A percentile compares a stretch with the other conserved stretches of the same genome.
Conservation (phyloP, 2,888 invertebrate species). For the Iselma pallidipennis region DNA sequence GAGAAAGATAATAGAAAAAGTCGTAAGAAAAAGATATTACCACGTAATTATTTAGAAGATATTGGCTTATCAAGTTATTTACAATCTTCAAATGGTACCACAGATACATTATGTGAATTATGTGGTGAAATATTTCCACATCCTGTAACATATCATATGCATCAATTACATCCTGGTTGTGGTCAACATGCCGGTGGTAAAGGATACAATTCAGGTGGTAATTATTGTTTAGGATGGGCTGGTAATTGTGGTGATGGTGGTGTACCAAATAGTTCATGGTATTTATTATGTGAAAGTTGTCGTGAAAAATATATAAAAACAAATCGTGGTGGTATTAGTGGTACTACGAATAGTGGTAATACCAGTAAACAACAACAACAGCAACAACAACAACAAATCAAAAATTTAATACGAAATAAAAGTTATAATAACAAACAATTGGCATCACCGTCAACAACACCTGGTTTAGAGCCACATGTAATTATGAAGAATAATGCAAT, state of each 20-base stretch:
- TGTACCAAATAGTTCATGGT: slow-evolving; percentile 80
- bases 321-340: slow-evolving; percentile 42
- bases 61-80: slow-evolving; percentile 46
- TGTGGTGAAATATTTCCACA: slow-evolving; percentile 78
- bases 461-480: slow-evolving; percentile 59
- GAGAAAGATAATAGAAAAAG: slow-evolving; percentile 60
- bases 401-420: slow-evolving; percentile 45
- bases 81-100: slow-evolving; percentile 41
- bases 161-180: slow-evolving; percentile 88
- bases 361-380: slow-evolving; percentile 44
- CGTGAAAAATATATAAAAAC: slow-evolving; percentile 72
- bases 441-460: slow-evolving; percentile 45
- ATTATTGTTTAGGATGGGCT: slow-evolving; percentile 86
- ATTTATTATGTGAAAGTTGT: slow-evolving; percentile 89
- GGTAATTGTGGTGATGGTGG: slow-evolving; percentile 89
- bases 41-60: slow-evolving; percentile 52
- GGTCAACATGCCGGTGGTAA: slow-evolving; percentile 82
- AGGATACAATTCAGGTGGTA: slow-evolving; percentile 91
- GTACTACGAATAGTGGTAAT: not conserved
- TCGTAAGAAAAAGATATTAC: slow-evolving; percentile 63
- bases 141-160: slow-evolving; percentile 92
- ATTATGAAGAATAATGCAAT: slow-evolving; percentile 93
- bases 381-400: slow-evolving; percentile 49
- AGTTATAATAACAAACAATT: slow-evolving; percentile 36
- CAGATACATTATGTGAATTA: slow-evolving; percentile 73